Evolutionary conservation across 2,797 vertebrate genomes (phyloP).

Genomic region (Scolopax bukidnonensis): DNA sequence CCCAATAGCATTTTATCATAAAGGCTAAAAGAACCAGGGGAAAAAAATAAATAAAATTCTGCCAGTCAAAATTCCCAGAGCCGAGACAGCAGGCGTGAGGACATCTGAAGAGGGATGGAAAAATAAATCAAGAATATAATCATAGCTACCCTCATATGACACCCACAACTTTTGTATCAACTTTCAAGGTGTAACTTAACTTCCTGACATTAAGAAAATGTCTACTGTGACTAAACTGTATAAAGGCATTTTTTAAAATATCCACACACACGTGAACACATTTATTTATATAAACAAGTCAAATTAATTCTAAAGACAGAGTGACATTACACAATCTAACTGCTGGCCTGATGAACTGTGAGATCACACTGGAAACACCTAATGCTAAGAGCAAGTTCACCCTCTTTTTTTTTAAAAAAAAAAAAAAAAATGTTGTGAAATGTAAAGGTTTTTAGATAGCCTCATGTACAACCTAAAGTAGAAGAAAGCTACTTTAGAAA

Average conservation of each 20-base stretch:
- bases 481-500: not conserved
- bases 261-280: not conserved
- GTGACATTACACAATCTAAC: not conserved
- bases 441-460: not conserved
- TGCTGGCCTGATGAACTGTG: not conserved
- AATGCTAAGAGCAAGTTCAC: not conserved
- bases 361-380: not conserved
- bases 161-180: not conserved
- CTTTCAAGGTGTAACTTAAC: not conserved
- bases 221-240: not conserved
- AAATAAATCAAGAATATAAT: not conserved
- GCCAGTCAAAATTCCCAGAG: not conserved
- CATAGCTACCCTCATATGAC: not conserved
- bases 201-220: not conserved
- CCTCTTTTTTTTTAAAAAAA: not conserved
- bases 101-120: not conserved
- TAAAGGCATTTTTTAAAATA: not conserved
- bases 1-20: not conserved
- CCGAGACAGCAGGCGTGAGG: not conserved
- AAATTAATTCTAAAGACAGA: not conserved
- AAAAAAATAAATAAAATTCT: not conserved
- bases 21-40: not conserved
- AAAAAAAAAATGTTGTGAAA: not conserved
- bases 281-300: not conserved
- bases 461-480: rapidly evolving